Evolutionary conservation across 2,113 vertebrate species (phyloP), one percentile per base, ranked within the genome.

Genomic region (Cololabis saira): DNA sequence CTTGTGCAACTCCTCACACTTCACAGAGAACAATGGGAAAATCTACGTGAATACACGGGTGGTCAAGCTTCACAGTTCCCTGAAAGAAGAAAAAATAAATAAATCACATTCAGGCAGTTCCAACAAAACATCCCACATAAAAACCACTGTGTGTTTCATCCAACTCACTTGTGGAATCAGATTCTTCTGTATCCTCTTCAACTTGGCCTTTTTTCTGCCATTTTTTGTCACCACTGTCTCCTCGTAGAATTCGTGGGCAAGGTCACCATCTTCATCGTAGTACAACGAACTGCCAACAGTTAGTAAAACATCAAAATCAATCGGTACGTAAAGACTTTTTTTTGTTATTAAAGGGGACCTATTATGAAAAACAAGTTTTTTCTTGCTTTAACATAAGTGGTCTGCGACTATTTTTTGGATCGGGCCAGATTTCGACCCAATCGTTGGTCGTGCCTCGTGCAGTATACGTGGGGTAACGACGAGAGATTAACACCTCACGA

Each of bases 171-270:
- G 98, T 91, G 98, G 97, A 91, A 96, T 95, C 84, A 99, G 90
- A 84, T 99, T 99, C 89, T 97, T 99, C 76, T 97, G 95, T 60
- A 99, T 95, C 78, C 96, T 94, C 91, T 95, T 98, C 92, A 99
- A 95, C 91, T 99, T 98, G 64, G 97, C 96, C 48, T 94, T 96
- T 82, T 95, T 98, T 71, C 95, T 94, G 50, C 97, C 98, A 0
- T 99, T 98, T 94, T 96, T 98, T 62, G 95, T 98, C 84, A 99
- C 93, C 82, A 99, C 93, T 7, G 94, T 98, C 91, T 99, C 97
- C 83, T 98, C 98, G 2, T 99, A 99, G 91, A 99, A 99, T 65
- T 99, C 97, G 22, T 99, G 98, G 51, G 98, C 98, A 13, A 99
- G 93, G 71, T 99, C 98, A 1, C 98, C 98, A 4, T 99, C 98